phyloP scores from a whole-genome alignment of 53 echinoderm and acorn worm genomes.

The Astropecten irregularis region DNA sequence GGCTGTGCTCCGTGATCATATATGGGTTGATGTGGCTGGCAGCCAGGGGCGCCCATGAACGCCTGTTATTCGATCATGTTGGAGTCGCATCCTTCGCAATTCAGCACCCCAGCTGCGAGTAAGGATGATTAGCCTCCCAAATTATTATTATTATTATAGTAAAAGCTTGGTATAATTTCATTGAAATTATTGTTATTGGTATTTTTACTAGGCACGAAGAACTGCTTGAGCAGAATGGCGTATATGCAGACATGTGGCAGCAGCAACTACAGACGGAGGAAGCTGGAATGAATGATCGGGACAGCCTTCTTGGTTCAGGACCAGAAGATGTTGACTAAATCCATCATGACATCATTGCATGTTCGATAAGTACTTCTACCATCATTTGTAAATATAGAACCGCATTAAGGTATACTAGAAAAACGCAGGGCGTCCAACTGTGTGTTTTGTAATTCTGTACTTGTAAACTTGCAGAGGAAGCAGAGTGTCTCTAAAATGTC shows the following conservation, averaged over 20 bases:
- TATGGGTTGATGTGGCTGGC: no score
- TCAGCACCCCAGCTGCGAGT: no score
- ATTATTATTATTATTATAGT: background rate
- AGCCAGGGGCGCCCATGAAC: no score
- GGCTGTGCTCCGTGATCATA: no score
- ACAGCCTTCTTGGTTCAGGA: constrained; percentile 5
- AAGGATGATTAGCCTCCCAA: background rate
- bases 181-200: background rate
- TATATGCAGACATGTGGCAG: constrained; percentile 92
- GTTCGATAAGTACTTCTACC: background rate
- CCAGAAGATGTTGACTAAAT: constrained; percentile 35
- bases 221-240: constrained; percentile 62
- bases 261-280: constrained; percentile 77
- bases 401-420: no score
- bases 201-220: constrained; percentile 92
- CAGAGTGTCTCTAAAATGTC: no score
- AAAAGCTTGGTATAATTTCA: background rate
- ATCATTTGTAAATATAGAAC: no score
- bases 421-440: no score
- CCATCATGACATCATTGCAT: background rate
- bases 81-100: no score
- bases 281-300: background rate
- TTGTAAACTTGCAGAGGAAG: no score
- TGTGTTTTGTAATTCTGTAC: no score
- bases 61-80: no score